Evolutionary conservation across 2,888 invertebrate species (phyloP).

Genomic region (Ditylenchus weischeri): DNA sequence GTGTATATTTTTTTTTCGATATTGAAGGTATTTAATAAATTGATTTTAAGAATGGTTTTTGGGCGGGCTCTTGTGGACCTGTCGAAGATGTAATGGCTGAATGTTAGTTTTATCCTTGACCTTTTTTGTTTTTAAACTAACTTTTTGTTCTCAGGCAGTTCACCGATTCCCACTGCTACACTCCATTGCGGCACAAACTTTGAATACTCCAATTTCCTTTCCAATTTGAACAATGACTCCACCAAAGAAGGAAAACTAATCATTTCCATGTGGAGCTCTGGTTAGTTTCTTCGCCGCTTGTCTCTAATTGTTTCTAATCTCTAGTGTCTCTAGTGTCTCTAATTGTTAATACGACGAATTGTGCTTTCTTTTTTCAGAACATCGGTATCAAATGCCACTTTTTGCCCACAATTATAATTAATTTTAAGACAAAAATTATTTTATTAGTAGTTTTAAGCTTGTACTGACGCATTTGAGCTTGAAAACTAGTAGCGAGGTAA

Average conservation of each 20-base stretch:
- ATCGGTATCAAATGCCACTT: too few species aligned
- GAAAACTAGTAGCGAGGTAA: too few species aligned
- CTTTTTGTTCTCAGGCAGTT: background rate
- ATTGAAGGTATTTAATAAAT: background rate
- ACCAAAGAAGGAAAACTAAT: conserved; percentile 14
- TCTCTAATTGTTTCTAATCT: too few species aligned
- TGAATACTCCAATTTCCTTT: conserved; percentile 12
- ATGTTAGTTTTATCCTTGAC: background rate
- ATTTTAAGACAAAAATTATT: too few species aligned
- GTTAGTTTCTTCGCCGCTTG: background rate
- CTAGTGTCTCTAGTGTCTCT: too few species aligned
- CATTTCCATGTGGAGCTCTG: conserved; percentile 25
- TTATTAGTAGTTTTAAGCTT: too few species aligned
- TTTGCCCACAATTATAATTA: too few species aligned
- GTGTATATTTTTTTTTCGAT: background rate
- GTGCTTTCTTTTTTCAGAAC: too few species aligned
- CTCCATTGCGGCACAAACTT: background rate
- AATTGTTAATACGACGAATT: too few species aligned
- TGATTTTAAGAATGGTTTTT: conserved; percentile 35
- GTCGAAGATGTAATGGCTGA: conserved; percentile 35
- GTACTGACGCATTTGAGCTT: too few species aligned
- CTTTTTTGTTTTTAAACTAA: too few species aligned
- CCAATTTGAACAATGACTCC: conserved; percentile 14
- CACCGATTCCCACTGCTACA: conserved; percentile 1
- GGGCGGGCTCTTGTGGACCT: conserved; percentile 34